Conservation (phyloP, 2,888 invertebrate species). For the Thalpophila matura region DNA sequence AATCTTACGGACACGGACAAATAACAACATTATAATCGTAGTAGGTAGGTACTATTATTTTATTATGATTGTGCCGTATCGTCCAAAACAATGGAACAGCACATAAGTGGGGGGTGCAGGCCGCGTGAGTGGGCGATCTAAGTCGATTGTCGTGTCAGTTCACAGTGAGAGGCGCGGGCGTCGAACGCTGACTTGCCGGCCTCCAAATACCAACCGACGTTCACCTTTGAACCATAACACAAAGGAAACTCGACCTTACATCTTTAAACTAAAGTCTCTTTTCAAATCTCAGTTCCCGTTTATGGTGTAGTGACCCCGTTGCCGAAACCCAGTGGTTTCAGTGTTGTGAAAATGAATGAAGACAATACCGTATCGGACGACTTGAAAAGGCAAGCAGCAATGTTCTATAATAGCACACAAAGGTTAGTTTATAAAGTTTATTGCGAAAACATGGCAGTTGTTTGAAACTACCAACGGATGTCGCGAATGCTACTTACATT, state of each 20-base stretch:
- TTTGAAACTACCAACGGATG: constrained; percentile 67
- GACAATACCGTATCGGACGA: constrained; percentile 84
- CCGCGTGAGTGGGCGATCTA: constrained; percentile 79
- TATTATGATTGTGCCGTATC: constrained; percentile 57
- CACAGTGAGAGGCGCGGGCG: constrained; percentile 86
- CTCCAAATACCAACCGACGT: constrained; percentile 64
- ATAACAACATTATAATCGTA: no score
- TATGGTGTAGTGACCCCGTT: constrained; percentile 63
- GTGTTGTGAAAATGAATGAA: constrained; percentile 80
- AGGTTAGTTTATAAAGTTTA: constrained; percentile 77
- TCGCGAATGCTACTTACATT: constrained; percentile 36
- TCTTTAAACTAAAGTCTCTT: constrained; percentile 43
- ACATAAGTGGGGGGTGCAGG: constrained; percentile 79
- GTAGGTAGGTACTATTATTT: background rate
- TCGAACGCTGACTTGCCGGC: constrained; percentile 80
- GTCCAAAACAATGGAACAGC: constrained; percentile 67
- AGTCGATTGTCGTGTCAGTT: constrained; percentile 67
- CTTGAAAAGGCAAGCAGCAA: constrained; percentile 86
- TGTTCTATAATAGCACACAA: constrained; percentile 87
- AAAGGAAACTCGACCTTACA: constrained; percentile 59
- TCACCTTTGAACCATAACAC: constrained; percentile 66
- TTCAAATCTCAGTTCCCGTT: constrained; percentile 25
- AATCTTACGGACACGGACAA: no score
- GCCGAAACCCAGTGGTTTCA: constrained; percentile 47
- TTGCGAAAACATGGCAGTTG: constrained; percentile 61